These are phyloP conservation scores for Parnassius apollo DNA, from an alignment of 2,888 invertebrate genomes.

Conservation along the genomic window DNA sequence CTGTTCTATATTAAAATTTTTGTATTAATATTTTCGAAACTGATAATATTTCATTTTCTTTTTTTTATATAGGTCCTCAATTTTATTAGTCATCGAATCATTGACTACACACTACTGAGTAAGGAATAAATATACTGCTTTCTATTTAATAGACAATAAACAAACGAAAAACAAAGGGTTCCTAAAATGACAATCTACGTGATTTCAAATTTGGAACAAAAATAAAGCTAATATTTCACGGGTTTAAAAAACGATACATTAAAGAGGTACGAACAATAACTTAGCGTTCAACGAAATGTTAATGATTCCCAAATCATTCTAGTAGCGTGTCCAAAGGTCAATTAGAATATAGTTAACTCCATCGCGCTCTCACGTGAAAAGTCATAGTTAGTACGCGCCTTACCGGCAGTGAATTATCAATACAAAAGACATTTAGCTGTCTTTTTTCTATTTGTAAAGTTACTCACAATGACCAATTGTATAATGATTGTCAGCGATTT, in stretches of 20 bases:
- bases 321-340: slow-evolving; percentile 12
- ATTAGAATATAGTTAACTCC: slow-evolving; percentile 17
- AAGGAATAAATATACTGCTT: no score
- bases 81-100: slow-evolving; percentile 1
- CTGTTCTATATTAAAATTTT: no score
- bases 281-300: slow-evolving; percentile 2
- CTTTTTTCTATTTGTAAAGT: neutral
- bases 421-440: slow-evolving; percentile 8
- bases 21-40: slow-evolving; percentile 3
- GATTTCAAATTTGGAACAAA: no score
- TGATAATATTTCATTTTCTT: neutral
- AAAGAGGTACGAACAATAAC: neutral
- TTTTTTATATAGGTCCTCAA: slow-evolving; percentile 4
- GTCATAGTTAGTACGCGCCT: neutral
- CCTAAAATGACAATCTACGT: no score
- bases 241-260: no score
- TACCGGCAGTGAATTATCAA: slow-evolving; percentile 2
- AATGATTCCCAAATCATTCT: slow-evolving; percentile 9
- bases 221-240: no score
- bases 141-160: no score
- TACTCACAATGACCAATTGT: no score
- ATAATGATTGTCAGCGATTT: no score
- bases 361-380: slow-evolving; percentile 18
- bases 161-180: no score
- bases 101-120: no score